Evolutionary conservation across 2,888 invertebrate genomes (phyloP), one percentile per base, ranked within the genome.

Genomic region (Tetheella fluctuosa): DNA sequence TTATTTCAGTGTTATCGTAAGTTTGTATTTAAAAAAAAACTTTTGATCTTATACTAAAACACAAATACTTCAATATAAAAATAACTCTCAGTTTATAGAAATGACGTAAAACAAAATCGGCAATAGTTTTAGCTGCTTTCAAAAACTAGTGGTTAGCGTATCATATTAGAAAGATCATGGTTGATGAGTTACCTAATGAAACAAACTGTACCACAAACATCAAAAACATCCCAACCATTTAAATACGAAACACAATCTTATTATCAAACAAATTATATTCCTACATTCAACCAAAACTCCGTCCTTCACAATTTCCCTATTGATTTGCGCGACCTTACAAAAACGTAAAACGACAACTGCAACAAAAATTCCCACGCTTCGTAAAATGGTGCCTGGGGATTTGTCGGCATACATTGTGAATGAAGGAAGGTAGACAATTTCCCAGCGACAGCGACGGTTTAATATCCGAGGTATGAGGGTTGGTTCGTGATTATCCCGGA

Each of bases 401-500:
- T 59, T 62, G 57, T 61, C 48, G 60, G 53, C 64, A 61, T 72
- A 72, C 68, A 73, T 79, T 74, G 77, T 76, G 74, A 76, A 79
- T 78, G 72, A 74, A 66, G 61, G 61, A 64, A 60, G 68, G 64
- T n/a, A n/a, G 62, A 63, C 55, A 15, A 37, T 34, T 54, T 54
- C 15, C 39, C 60, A 61, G 64, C 54, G 48, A 20, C 20, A 10
- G 48, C 17, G 48, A 48, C 48, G 48, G 20, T 20, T 48, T 48
- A 48, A 48, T 48, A 48, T 48, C 20, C 20, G 20, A 48, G 48
- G 48, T 17, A 17, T 42, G 17, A 42, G 42, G n/a, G 42, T 20
- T 53, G 20, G 48, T 48, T 53, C 66, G 67, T 71, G 75, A 75
- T 76, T 72, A 48, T 20, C n/a, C 48, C n/a, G n/a, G 48, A 74